These are phyloP conservation scores for Anableps anableps DNA, from an alignment of 2,797 vertebrate species.

Conservation along the genomic window DNA sequence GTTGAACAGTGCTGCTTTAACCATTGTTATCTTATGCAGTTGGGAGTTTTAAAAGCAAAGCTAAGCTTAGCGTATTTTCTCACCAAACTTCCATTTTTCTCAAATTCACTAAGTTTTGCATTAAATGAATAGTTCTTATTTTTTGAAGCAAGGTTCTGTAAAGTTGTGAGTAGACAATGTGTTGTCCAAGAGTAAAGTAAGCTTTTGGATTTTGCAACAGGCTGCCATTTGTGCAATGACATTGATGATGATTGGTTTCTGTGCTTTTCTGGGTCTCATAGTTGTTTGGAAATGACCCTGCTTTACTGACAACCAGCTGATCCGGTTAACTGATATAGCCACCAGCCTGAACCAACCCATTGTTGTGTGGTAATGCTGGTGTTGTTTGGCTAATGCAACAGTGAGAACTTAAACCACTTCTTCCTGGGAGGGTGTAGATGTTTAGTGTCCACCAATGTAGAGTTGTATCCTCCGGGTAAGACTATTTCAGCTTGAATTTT, in stretches of 20 bases:
- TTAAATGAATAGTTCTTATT: neutral
- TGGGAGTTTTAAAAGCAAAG: neutral
- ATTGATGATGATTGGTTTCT: neutral
- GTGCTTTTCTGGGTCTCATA: neutral
- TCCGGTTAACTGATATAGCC: neutral
- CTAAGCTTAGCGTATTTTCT: neutral
- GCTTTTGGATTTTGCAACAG: neutral
- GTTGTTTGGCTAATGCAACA: too few species aligned
- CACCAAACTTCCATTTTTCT: neutral
- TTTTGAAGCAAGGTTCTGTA: neutral
- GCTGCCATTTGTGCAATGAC: neutral
- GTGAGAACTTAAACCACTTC: too few species aligned
- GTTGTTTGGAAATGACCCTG: neutral
- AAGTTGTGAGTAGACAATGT: neutral
- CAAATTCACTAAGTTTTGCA: neutral
- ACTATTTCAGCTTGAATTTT: neutral
- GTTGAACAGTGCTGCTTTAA: neutral
- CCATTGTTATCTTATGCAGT: neutral
- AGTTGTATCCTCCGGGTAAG: neutral
- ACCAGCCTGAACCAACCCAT: neutral
- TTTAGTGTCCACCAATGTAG: neutral
- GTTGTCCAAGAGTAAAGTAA: neutral
- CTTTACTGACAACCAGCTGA: neutral
- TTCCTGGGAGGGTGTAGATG: neutral
- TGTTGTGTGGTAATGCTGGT: too few species aligned